Base-by-base conservation (phyloP, 2,888 invertebrate genomes). In the Drosophila pseudotalamancana region DNA sequence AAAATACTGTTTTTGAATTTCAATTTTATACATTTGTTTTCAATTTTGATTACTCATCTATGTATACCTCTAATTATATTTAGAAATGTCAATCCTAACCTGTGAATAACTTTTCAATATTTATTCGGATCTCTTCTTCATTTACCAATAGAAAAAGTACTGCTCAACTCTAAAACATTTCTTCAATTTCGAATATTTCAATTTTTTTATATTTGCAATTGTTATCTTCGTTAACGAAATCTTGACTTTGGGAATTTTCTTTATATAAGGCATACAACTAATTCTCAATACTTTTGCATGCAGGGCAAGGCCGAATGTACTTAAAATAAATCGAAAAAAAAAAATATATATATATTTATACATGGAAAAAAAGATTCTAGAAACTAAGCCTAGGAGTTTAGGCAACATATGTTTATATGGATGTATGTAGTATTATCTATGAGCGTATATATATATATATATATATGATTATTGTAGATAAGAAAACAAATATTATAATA, bases 361-460 rank as follows among this genome's bases (percentile, higher is more conserved):
- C 18, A 43, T 25, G 6, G 25, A 14, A 34, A 48, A 37, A 23
- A 32, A 11, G 11, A 19, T 18, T 32, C 12, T 21, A 37, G 35
- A 34, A 39, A 43, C 23, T 48, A 48, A 23, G 34, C 29, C 35
- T 29, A 37, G 14, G n/a, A 16, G 4, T 9, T 25, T 14, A 32
- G 62, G 32, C 19, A 23, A 46, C 16, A 27, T 32, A 25, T 39
- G 48, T 21, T 59, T 21, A 27, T 40, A 63, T 32, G 19, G n/a
- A 67, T 53, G 31, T 45, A 40, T 57, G 37, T 57, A 27, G 34
- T 34, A 64, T 68, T 51, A 64, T 31, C 71, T 27, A 59, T 39
- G 27, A 34, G 60, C 53, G 39, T 37, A 43, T 31, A 18, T 21
- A 4, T 21, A 45, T 32, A 45, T 27, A 21, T 25, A 25, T 27